Conservation (phyloP, 1,140 invertebrate species). For the Diprion similis region DNA sequence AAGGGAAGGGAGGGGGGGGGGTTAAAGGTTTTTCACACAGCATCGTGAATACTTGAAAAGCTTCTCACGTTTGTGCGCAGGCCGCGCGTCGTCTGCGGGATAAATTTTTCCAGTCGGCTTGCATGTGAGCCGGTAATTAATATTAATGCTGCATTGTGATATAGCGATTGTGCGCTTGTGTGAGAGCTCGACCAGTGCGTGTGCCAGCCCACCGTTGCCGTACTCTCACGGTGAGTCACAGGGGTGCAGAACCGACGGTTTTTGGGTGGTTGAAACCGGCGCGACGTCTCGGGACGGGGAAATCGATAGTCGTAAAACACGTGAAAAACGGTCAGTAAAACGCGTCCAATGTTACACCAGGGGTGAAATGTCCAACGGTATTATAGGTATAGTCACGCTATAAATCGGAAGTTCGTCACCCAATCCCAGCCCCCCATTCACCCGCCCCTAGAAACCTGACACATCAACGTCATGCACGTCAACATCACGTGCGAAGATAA, state of each 20-base stretch:
- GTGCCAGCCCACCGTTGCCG: no score
- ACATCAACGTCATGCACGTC: neutral
- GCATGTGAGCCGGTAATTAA: constrained; percentile 41
- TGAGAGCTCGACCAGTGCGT: constrained; percentile 37
- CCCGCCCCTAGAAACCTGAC: neutral
- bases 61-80: neutral
- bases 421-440: neutral
- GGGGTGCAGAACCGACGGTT: neutral
- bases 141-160: constrained; percentile 39
- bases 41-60: neutral
- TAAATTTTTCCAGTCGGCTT: constrained; percentile 29
- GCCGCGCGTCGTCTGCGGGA: neutral
- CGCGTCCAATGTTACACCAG: neutral
- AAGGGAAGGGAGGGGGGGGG: no score
- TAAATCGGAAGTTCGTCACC: constrained; percentile 31
- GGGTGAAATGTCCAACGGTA: constrained; percentile 4
- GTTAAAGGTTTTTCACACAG: no score
- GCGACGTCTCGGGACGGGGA: constrained; percentile 16
- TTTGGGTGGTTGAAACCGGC: no score
- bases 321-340: constrained; percentile 35
- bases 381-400: constrained; percentile 38
- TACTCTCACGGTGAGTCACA: neutral
- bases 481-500: neutral
- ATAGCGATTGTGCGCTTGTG: constrained; percentile 21
- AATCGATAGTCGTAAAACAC: constrained; percentile 42